Percentiles rank a stretch among this genome's conserved stretches.
Conservation (phyloP, 1,140 invertebrate genomes). For the Apis cerana region DNA sequence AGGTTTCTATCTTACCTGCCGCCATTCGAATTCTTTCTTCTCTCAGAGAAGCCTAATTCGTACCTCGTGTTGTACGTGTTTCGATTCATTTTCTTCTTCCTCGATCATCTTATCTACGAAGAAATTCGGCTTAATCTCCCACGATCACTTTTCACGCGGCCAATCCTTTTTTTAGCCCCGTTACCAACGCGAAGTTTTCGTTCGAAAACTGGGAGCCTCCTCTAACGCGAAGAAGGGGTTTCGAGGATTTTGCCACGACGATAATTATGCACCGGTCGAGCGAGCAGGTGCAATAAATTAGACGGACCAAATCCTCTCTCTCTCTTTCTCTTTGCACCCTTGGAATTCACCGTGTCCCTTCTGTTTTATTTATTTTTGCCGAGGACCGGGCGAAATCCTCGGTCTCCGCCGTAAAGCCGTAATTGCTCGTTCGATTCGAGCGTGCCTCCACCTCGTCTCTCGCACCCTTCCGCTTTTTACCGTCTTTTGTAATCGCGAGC, state of each 20-base stretch:
- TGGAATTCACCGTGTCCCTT: slow-evolving; percentile 52
- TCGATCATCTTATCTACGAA: neutral
- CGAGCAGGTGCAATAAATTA: slow-evolving; percentile 58
- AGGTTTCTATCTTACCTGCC: neutral
- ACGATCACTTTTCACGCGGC: neutral
- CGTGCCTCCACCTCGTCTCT: slow-evolving; percentile 18
- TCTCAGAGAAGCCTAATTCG: neutral
- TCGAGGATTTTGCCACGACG: no score
- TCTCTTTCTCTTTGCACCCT: neutral
- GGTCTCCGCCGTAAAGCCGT: slow-evolving; percentile 48
- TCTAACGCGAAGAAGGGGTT: no score
- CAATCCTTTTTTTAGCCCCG: neutral
- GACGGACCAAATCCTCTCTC: slow-evolving; percentile 5
- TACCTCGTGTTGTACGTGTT: neutral
- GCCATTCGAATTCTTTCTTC: no score
- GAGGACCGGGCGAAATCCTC: neutral
- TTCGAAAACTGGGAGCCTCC: no score
- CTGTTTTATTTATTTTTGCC: slow-evolving; percentile 55
- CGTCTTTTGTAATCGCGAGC: neutral
- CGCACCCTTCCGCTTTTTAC: slow-evolving; percentile 18
- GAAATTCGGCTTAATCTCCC: neutral
- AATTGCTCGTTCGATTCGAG: slow-evolving; percentile 61
- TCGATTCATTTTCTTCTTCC: neutral
- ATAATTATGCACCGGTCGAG: slow-evolving; percentile 51
- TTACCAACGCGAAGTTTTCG: slow-evolving; percentile 9